A percentile compares a stretch with the other conserved stretches of the same genome.
These are phyloP conservation scores for Callipepla californica DNA, from an alignment of 2,113 vertebrate genomes.

Conservation along the genomic window DNA sequence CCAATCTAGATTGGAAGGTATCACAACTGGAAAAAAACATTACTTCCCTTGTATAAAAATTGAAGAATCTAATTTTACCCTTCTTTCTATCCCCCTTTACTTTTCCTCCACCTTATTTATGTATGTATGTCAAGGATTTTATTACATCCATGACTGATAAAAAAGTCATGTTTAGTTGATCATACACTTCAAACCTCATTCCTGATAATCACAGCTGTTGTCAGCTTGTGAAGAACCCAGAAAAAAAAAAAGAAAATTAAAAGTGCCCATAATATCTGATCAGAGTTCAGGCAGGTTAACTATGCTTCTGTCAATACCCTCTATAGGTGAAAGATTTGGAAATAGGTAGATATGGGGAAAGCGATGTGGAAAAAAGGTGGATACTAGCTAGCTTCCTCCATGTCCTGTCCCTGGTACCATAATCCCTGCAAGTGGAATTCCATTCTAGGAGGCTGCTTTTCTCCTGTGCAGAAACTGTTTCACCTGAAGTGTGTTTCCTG, in stretches of 20 bases:
- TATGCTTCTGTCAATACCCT: background rate
- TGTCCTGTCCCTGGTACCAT: background rate
- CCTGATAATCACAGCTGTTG: background rate
- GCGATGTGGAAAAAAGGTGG: background rate
- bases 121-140: background rate
- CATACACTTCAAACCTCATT: background rate
- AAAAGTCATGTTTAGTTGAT: background rate
- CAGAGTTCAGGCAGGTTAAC: background rate
- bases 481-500: background rate
- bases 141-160: background rate
- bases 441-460: background rate
- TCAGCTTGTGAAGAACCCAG: background rate
- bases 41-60: background rate
- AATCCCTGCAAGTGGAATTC: background rate
- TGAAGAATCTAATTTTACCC: background rate
- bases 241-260: background rate
- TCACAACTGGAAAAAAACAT: background rate
- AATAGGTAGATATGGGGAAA: background rate
- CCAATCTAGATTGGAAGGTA: background rate
- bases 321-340: background rate
- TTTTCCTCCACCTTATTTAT: background rate
- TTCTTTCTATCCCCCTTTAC: background rate
- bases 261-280: background rate
- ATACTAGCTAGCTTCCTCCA: background rate
- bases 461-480: background rate